Evolutionary conservation across 1,140 invertebrate species (phyloP).

Genomic region (Andrena cerasifolii): DNA sequence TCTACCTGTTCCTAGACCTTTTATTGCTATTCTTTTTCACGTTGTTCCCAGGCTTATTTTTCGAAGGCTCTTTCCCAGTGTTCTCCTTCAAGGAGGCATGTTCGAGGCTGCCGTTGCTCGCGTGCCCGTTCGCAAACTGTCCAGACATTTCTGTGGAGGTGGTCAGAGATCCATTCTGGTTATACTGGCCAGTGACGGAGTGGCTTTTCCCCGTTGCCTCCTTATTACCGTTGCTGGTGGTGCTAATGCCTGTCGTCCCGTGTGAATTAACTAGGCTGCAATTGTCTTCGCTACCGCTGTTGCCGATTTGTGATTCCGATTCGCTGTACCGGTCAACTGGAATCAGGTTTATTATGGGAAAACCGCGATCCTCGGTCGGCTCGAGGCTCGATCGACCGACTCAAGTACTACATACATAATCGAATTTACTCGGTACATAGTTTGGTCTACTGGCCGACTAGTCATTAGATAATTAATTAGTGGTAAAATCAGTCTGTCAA

Average conservation of each 20-base stretch:
- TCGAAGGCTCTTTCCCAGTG: conserved; percentile 84
- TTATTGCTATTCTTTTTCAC: conserved; percentile 87
- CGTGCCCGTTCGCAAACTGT: conserved; percentile 84
- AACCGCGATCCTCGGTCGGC: conserved; percentile 42
- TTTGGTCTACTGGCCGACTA: background rate
- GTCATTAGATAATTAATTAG: background rate
- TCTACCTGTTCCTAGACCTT: conserved; percentile 87
- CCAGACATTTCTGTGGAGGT: conserved; percentile 79
- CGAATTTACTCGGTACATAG: background rate
- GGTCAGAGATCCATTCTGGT: conserved; percentile 24
- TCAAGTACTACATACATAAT: background rate
- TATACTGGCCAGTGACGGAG: conserved; percentile 84
- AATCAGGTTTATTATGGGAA: conserved; percentile 78
- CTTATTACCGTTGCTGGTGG: conserved; percentile 73
- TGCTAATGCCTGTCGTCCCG: conserved; percentile 88
- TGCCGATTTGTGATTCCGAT: conserved; percentile 92
- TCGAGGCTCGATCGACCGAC: background rate
- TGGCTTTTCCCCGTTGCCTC: conserved; percentile 85
- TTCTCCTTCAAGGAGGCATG: conserved; percentile 81
- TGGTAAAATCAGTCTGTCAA: too few species aligned
- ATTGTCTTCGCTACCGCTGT: conserved; percentile 87
- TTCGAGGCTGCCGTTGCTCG: conserved; percentile 81
- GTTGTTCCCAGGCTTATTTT: conserved; percentile 84
- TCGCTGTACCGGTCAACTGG: conserved; percentile 92
- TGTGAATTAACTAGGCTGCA: conserved; percentile 84